Percentiles rank a stretch among this genome's conserved stretches.
These are phyloP conservation scores for Nephotettix cincticeps DNA, from an alignment of 1,140 invertebrate species.

Conservation along the genomic window DNA sequence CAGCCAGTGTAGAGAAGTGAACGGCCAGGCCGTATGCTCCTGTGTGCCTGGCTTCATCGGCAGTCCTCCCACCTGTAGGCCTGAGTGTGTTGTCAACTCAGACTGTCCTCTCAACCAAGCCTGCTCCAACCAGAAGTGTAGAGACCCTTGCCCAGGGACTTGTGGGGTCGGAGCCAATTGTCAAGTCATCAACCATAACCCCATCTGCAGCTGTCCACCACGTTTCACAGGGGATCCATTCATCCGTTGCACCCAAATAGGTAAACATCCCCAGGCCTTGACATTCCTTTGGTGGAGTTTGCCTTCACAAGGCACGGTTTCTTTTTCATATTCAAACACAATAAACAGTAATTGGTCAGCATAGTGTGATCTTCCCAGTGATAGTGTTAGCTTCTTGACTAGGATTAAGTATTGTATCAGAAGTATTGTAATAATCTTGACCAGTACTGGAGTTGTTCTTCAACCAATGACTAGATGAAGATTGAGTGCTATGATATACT, in stretches of 20 bases:
- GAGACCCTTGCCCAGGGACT: slow-evolving; percentile 67
- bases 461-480: no score
- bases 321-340: no score
- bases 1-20: slow-evolving; percentile 60
- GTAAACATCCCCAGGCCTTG: slow-evolving; percentile 44
- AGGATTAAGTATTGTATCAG: no score
- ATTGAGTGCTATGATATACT: no score
- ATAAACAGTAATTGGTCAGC: no score
- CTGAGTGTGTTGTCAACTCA: slow-evolving; percentile 70
- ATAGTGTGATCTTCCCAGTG: no score
- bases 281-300: no score
- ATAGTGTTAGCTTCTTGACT: no score
- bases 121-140: slow-evolving; percentile 68
- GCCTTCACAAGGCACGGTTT: no score
- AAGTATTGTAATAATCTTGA: no score
- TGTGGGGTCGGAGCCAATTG: slow-evolving; percentile 66
- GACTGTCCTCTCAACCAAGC: slow-evolving; percentile 66
- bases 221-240: slow-evolving; percentile 73
- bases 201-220: slow-evolving; percentile 64
- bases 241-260: slow-evolving; percentile 55
- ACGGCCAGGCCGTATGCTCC: slow-evolving; percentile 63
- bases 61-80: slow-evolving; percentile 67
- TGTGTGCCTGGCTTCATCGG: slow-evolving; percentile 67
- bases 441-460: no score
- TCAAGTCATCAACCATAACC: slow-evolving; percentile 65